A percentile compares a stretch with the other conserved stretches of the same genome.
Conservation (phyloP, 1,140 invertebrate species). For the Neodiprion pinetum region DNA sequence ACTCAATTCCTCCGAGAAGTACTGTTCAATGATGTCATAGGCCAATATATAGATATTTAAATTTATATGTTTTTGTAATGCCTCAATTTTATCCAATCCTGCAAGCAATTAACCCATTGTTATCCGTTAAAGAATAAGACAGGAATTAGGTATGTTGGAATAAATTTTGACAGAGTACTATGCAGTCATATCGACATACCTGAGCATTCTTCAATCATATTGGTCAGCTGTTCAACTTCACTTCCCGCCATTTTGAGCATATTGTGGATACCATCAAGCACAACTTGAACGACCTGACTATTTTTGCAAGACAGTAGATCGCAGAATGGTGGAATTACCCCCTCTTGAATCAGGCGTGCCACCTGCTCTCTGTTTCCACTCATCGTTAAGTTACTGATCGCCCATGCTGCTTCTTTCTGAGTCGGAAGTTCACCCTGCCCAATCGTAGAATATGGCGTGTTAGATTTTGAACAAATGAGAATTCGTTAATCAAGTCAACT, state of each 20-base stretch:
- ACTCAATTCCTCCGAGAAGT: slow-evolving; percentile 92
- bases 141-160: too few species aligned
- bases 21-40: slow-evolving; percentile 98
- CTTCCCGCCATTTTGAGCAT: slow-evolving; percentile 86
- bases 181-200: slow-evolving; percentile 56
- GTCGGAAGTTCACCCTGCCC: slow-evolving; percentile 95
- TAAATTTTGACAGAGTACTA: neutral
- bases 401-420: slow-evolving; percentile 99
- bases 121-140: neutral
- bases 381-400: slow-evolving; percentile 97
- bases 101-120: slow-evolving; percentile 31
- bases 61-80: slow-evolving; percentile 95
- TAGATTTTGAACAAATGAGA: neutral
- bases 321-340: slow-evolving; percentile 91
- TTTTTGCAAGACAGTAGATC: slow-evolving; percentile 90
- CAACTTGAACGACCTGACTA: slow-evolving; percentile 87
- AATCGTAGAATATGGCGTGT: slow-evolving; percentile 24
- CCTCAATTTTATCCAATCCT: slow-evolving; percentile 95
- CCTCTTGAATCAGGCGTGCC: slow-evolving; percentile 83
- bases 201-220: slow-evolving; percentile 90
- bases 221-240: slow-evolving; percentile 80
- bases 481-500: neutral
- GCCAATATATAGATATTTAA: slow-evolving; percentile 98
- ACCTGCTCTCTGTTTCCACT: slow-evolving; percentile 93
- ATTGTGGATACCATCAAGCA: slow-evolving; percentile 91